phyloP scores from a whole-genome alignment of 2,797 vertebrate species.

The Artibeus lituratus region DNA sequence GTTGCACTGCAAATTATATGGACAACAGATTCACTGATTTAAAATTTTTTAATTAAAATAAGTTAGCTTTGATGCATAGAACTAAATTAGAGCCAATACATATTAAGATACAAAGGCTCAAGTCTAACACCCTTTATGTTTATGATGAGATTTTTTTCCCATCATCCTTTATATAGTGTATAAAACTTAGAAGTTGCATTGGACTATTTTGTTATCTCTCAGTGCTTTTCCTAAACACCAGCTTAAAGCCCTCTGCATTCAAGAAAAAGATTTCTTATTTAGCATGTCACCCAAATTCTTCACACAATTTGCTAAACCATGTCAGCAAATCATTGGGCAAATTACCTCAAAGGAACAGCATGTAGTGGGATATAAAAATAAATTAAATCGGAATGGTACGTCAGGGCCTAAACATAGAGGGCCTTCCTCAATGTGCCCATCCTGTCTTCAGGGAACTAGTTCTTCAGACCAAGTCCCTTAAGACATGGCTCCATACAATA shows the following conservation, averaged over 20 bases:
- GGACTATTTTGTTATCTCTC: not conserved
- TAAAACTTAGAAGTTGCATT: not conserved
- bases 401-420: not conserved
- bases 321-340: not conserved
- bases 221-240: slow-evolving; percentile 8
- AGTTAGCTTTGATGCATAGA: not conserved
- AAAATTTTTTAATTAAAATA: not conserved
- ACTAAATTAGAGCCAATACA: not conserved
- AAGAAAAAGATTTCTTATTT: not conserved
- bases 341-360: not conserved
- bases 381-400: not conserved
- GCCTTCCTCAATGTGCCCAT: not conserved
- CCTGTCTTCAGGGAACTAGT: not conserved
- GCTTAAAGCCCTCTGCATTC: not conserved
- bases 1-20: not conserved
- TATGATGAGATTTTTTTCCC: not conserved
- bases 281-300: not conserved
- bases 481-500: not conserved
- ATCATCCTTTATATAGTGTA: not conserved
- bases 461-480: not conserved
- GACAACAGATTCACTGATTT: not conserved
- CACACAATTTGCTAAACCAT: not conserved
- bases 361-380: not conserved
- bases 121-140: not conserved
- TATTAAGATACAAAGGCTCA: not conserved